These are phyloP conservation scores for Delia radicum DNA, from an alignment of 1,140 invertebrate species.

Conservation along the genomic window DNA sequence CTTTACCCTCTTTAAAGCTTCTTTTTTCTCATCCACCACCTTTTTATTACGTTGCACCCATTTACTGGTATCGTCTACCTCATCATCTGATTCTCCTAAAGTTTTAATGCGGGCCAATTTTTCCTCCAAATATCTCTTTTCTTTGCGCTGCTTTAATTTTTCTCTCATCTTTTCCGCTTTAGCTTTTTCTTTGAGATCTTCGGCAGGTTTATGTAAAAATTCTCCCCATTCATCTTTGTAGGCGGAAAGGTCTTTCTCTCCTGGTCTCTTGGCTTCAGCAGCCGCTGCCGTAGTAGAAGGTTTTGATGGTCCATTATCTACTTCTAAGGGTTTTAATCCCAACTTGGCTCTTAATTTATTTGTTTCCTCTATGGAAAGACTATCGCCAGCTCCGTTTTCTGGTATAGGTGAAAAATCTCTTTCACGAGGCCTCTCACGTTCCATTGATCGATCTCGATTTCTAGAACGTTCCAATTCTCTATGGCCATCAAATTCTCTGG, in stretches of 20 bases:
- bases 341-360: slow-evolving; percentile 90
- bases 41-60: slow-evolving; percentile 86
- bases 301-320: slow-evolving; percentile 57
- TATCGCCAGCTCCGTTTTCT: slow-evolving; percentile 59
- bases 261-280: slow-evolving; percentile 36
- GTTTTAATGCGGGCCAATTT: slow-evolving; percentile 66
- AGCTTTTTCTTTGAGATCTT: slow-evolving; percentile 75
- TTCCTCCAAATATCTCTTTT: slow-evolving; percentile 78
- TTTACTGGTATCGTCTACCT: slow-evolving; percentile 68
- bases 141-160: slow-evolving; percentile 73
- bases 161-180: slow-evolving; percentile 81
- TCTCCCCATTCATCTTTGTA: slow-evolving; percentile 83
- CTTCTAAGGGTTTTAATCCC: slow-evolving; percentile 88
- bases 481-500: slow-evolving; percentile 26
- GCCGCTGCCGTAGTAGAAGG: slow-evolving; percentile 28
- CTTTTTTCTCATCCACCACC: slow-evolving; percentile 76
- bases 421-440: slow-evolving; percentile 29
- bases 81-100: slow-evolving; percentile 76
- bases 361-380: slow-evolving; percentile 85
- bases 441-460: slow-evolving; percentile 43
- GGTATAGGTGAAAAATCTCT: slow-evolving; percentile 53
- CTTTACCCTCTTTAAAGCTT: slow-evolving; percentile 82
- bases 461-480: slow-evolving; percentile 16
- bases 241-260: slow-evolving; percentile 58
- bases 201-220: slow-evolving; percentile 90